Percentiles rank a stretch among this genome's conserved stretches.
phyloP scores from a whole-genome alignment of 2,888 invertebrate species.

The Cepaea hortensis region DNA sequence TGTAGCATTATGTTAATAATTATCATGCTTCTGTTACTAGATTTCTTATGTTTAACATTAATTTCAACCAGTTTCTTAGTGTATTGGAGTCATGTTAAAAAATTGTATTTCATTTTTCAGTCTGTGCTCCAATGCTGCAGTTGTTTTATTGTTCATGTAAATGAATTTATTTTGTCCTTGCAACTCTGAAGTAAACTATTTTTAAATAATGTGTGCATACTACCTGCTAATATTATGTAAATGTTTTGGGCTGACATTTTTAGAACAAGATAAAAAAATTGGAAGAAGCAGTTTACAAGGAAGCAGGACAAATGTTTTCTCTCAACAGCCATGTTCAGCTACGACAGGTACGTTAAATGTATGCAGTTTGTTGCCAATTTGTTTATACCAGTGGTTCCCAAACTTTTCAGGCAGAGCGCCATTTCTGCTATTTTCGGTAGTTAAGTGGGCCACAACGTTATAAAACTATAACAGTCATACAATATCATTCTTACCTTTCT shows the following conservation, averaged over 20 bases:
- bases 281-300: conserved; percentile 84
- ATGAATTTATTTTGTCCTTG: not conserved
- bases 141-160: not conserved
- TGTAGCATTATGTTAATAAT: too few relatives aligned
- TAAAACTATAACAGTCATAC: too few relatives aligned
- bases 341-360: conserved; percentile 62
- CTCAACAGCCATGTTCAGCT: conserved; percentile 75
- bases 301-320: conserved; percentile 88
- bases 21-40: too few relatives aligned
- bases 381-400: too few relatives aligned
- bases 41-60: not conserved
- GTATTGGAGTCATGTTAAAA: too few relatives aligned
- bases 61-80: not conserved
- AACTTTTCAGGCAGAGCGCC: too few relatives aligned
- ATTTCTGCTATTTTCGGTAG: too few relatives aligned
- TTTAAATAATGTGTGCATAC: too few relatives aligned
- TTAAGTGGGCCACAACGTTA: too few relatives aligned
- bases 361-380: not conserved
- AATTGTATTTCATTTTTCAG: not conserved
- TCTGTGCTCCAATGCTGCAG: not conserved
- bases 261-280: conserved; percentile 81
- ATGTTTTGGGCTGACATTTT: too few relatives aligned
- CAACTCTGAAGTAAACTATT: too few relatives aligned
- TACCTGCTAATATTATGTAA: not conserved
- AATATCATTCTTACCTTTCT: too few relatives aligned